A percentile compares a stretch with the other conserved stretches of the same genome.
Evolutionary conservation across 2,888 invertebrate species (phyloP).

Genomic region (Netelia virgata): DNA sequence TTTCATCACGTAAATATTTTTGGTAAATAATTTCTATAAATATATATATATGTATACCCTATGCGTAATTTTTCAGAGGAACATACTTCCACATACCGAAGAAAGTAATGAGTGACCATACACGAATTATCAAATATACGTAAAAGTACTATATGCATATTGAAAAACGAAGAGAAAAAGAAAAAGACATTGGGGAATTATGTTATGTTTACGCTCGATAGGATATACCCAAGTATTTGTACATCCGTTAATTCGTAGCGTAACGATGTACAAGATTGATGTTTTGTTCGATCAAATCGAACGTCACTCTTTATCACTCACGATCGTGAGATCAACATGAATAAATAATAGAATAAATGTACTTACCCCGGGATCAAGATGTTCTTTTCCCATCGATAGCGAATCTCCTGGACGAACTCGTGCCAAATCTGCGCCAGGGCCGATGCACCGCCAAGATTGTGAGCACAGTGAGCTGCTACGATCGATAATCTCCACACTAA

Average conservation of each 20-base stretch:
- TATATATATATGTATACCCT: conserved; percentile 21
- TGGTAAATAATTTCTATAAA: conserved; percentile 27
- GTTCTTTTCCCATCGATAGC: conserved; percentile 95
- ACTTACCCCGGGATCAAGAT: conserved; percentile 94
- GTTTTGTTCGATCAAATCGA: conserved; percentile 34
- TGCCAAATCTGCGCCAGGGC: conserved; percentile 97
- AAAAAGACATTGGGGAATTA: conserved; percentile 43
- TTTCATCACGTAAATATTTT: conserved; percentile 51
- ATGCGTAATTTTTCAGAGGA: conserved; percentile 45
- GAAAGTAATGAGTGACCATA: conserved; percentile 53
- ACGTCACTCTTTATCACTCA: conserved; percentile 44
- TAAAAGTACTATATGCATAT: conserved; percentile 14
- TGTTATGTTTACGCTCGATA: conserved; percentile 33
- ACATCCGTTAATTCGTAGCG: conserved; percentile 49
- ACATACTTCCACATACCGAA: conserved; percentile 53
- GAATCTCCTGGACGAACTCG: conserved; percentile 95
- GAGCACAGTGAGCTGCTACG: conserved; percentile 90
- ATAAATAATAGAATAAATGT: conserved; percentile 29
- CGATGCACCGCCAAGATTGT: conserved; percentile 90
- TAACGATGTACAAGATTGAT: conserved; percentile 47
- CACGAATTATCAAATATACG: conserved; percentile 38
- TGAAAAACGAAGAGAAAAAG: conserved; percentile 10
- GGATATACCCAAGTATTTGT: conserved; percentile 60
- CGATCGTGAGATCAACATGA: conserved; percentile 38
- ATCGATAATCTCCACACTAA: conserved; percentile 93